Evolutionary conservation across 1,140 invertebrate species (phyloP).

Genomic region (Bombus terrestris): DNA sequence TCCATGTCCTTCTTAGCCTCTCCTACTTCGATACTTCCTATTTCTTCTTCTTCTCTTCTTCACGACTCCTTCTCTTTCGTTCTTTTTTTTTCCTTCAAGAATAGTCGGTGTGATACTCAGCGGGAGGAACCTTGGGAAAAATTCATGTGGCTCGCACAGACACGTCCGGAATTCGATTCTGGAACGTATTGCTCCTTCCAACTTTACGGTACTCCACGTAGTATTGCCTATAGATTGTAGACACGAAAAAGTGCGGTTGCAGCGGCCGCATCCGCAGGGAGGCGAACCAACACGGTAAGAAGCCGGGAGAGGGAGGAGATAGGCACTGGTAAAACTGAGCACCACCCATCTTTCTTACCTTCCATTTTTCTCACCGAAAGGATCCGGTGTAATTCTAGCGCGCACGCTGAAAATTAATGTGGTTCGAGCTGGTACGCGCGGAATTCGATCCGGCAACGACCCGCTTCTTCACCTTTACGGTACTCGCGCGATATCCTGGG

Average conservation of each 20-base stretch:
- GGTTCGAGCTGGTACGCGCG: conserved; percentile 35
- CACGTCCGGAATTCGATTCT: conserved; percentile 43
- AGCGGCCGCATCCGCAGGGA: conserved; percentile 13
- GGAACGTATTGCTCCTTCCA: conserved; percentile 35
- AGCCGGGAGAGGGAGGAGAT: not conserved
- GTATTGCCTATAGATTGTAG: conserved; percentile 11
- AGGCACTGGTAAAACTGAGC: not conserved
- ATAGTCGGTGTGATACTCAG: not conserved
- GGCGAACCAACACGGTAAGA: not conserved
- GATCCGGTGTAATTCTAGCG: conserved; percentile 50
- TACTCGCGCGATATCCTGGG: conserved; percentile 45
- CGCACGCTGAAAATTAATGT: conserved; percentile 56
- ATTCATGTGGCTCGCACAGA: conserved; percentile 36
- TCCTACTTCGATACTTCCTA: not conserved
- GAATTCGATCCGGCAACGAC: conserved; percentile 57
- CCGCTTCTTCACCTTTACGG: conserved; percentile 63
- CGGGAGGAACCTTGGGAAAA: conserved; percentile 3
- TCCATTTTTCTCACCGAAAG: conserved; percentile 31
- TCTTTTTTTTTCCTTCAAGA: not conserved
- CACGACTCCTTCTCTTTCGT: too few relatives aligned
- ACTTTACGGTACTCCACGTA: conserved; percentile 38
- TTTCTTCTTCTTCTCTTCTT: not conserved
- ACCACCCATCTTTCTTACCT: not conserved
- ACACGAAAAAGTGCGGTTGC: conserved; percentile 42
- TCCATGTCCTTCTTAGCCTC: not conserved